Evolutionary conservation across 2,888 invertebrate genomes (phyloP), one percentile per base, ranked within the genome.

Genomic region (Clusia tigrina): DNA sequence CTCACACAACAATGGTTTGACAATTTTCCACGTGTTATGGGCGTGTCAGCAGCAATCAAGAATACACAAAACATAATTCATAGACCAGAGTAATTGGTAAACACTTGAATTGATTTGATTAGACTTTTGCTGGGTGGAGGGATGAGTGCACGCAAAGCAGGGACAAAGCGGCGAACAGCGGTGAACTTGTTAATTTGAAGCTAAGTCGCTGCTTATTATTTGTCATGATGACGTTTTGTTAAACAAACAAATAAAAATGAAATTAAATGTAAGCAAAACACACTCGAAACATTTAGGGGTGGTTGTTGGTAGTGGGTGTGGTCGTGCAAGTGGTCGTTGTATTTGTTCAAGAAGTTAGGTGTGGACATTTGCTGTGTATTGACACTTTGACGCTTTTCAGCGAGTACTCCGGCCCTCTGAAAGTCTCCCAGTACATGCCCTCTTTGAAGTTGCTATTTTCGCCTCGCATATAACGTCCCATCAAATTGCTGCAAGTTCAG

Each of bases 21-120:
- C 32, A 6, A 32, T 32, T 32, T 32, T 12, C 12, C 32, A 32
- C 32, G 12, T 12, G 6, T 6, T 9, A 32, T 6, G 6, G 32
- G 12, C 32, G 6, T 6, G 32, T 32, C 12, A 32, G 6, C 32
- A 32, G 32, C 32, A 32, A 32, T 32, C 32, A 32, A 12, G 12
- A 32, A 32, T 32, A 32, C 12, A 9, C 32, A 32, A 42, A 32
- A 12, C 42, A 17, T 42, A 6, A 15, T 42, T 42, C 12, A 42
- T 3, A 42, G n/a, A 3, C 42, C 42, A 32, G 12, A 32, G 32
- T 78, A 78, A 78, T 77, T 78, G 77, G 77, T 78, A 78, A 77
- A 77, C 77, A 77, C 77, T 76, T 74, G 73, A 77, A 74, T 73
- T 74, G 69, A 66, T 64, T 66, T 57, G 59, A 64, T 66, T 66